These are phyloP conservation scores for Papilio dardanus DNA, from an alignment of 1,140 invertebrate genomes.

Conservation along the genomic window DNA sequence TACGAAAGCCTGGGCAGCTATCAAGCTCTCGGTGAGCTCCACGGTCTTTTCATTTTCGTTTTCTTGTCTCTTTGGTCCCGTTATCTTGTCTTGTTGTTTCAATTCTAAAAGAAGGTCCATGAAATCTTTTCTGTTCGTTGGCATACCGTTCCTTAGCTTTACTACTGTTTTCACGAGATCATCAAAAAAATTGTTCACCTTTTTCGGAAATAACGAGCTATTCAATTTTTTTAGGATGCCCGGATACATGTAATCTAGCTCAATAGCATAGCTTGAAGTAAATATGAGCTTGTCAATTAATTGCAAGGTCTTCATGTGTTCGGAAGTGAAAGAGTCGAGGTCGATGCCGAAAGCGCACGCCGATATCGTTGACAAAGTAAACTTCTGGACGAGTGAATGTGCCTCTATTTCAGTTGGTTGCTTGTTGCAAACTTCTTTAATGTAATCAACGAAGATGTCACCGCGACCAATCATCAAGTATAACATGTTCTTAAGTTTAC, in stretches of 20 bases:
- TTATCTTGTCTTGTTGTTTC: slow-evolving; percentile 54
- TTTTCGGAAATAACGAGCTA: slow-evolving; percentile 37
- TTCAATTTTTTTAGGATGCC: slow-evolving; percentile 41
- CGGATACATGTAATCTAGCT: slow-evolving; percentile 46
- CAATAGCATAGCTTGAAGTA: slow-evolving; percentile 19
- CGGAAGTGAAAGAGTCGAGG: slow-evolving; percentile 58
- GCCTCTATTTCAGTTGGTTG: slow-evolving; percentile 59
- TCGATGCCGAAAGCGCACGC: slow-evolving; percentile 83
- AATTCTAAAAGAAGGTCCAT: slow-evolving; percentile 50
- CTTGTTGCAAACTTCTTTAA: slow-evolving; percentile 40
- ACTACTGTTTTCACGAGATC: slow-evolving; percentile 40
- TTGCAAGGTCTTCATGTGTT: slow-evolving; percentile 37
- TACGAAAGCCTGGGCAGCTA: slow-evolving; percentile 64
- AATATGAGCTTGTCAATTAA: slow-evolving; percentile 44
- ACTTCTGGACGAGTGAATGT: slow-evolving; percentile 65
- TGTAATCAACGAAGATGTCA: slow-evolving; percentile 55
- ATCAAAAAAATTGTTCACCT: slow-evolving; percentile 38
- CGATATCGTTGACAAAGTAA: slow-evolving; percentile 77
- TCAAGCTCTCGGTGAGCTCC: slow-evolving; percentile 54
- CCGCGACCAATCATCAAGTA: slow-evolving; percentile 60
- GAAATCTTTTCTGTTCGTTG: slow-evolving; percentile 43
- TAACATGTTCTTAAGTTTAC: slow-evolving; percentile 73
- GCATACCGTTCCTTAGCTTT: slow-evolving; percentile 39
- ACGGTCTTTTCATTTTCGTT: slow-evolving; percentile 34
- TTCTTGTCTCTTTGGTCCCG: slow-evolving; percentile 5